Base-by-base conservation (phyloP, 1,140 invertebrate species). In the Penaeus vannamei region DNA sequence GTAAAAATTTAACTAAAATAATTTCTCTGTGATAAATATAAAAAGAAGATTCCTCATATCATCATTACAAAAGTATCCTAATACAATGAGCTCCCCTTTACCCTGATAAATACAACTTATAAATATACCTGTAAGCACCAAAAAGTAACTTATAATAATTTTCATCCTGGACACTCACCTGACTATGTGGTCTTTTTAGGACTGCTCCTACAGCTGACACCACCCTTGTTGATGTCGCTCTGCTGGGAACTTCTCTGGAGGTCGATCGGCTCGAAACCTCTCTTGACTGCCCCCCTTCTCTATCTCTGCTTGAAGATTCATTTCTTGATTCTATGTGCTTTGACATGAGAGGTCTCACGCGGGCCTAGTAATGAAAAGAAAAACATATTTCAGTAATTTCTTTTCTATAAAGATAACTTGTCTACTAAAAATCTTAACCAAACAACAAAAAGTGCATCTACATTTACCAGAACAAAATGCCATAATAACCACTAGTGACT, bases 301-400 rank as follows among this genome's bases (percentile, higher is more conserved):
- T 36, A 23, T 81, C 86, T 53, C 79, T 61, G 26, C 79, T 82
- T n/a, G 32, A 46, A 20, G 62, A 77, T 29, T 66, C 86, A 59
- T 81, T 77, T 81, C 79, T 87, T 66, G 86, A 87, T 87, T 87
- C 86, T 53, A 87, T 60, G 60, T 87, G 86, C 29, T 66, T 81
- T 53, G 86, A 87, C 86, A 87, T 87, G 61, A 90, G 80, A 76
- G 90, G 90, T 46, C 90, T 72, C 7, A 90, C 90, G 23, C 90
- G 85, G 42, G 90, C 90, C 90, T 90, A 64, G 1, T 14, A 62
- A 20, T 29, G 82, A 42, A 10, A 8, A 53, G 20, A n/a, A 22
- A 19, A 20, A 42, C 12, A 66, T 26, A 69, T 42, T 17, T 26
- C 36, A 26, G 46, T n/a, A 32, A 36, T 17, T 53, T 81, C 59